Conservation (phyloP, 2,888 invertebrate species). For the Junonia oenone region DNA sequence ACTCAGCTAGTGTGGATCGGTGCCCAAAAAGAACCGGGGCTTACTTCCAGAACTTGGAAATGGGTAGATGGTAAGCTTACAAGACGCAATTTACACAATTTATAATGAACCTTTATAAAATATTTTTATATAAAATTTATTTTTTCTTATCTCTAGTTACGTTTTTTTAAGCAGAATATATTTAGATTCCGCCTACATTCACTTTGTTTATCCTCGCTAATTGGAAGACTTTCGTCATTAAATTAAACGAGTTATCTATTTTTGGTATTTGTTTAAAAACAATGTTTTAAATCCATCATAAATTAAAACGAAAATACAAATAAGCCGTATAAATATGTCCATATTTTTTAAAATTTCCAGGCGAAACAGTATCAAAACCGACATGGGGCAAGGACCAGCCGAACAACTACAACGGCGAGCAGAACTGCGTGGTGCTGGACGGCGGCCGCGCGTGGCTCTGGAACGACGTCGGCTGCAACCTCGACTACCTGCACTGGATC, state of each 20-base stretch:
- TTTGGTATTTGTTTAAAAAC: no score
- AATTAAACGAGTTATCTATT: background rate
- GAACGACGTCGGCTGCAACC: slow-evolving; percentile 96
- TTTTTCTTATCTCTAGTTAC: no score
- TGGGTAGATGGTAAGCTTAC: slow-evolving; percentile 91
- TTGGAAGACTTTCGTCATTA: no score
- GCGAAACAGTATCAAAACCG: slow-evolving; percentile 87
- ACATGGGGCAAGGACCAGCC: slow-evolving; percentile 97
- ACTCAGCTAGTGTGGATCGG: slow-evolving; percentile 95
- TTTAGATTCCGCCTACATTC: background rate
- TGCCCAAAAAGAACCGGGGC: slow-evolving; percentile 91
- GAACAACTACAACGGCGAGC: slow-evolving; percentile 96
- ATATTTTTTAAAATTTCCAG: no score
- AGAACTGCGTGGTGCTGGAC: slow-evolving; percentile 95
- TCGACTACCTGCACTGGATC: slow-evolving; percentile 95
- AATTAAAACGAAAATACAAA: no score
- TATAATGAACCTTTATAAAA: no score
- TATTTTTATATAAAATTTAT: no score
- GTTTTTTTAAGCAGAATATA: no score
- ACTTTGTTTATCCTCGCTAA: background rate
- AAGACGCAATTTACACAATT: no score
- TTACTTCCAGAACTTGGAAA: slow-evolving; percentile 91
- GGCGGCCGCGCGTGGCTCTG: slow-evolving; percentile 94
- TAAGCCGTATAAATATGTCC: no score
- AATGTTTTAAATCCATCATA: no score